Evolutionary conservation across 2,888 invertebrate genomes (phyloP).

Genomic region (Trachelus tabidus): DNA sequence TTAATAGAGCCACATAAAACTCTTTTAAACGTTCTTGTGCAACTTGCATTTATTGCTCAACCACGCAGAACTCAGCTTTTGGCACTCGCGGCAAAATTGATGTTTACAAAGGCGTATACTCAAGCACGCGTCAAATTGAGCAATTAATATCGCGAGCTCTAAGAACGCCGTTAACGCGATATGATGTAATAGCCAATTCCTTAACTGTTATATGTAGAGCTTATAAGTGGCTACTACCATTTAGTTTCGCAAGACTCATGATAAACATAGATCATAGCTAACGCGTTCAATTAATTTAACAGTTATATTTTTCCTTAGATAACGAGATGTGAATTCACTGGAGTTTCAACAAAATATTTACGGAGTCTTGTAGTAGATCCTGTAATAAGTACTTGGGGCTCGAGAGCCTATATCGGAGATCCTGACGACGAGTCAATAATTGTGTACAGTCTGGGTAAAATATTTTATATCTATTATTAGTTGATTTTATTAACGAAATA

Average conservation of each 20-base stretch:
- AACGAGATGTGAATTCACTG: slow-evolving; percentile 37
- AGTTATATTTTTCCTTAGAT: slow-evolving; percentile 22
- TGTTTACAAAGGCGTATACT: background rate
- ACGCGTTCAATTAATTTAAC: background rate
- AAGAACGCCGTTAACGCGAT: background rate
- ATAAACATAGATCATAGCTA: background rate
- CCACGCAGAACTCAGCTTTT: background rate
- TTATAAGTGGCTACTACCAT: background rate
- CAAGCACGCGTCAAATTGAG: background rate
- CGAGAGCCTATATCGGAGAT: slow-evolving; percentile 62
- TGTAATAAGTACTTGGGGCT: slow-evolving; percentile 37
- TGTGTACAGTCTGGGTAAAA: slow-evolving; percentile 39
- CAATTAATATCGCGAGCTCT: background rate
- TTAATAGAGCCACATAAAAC: background rate
- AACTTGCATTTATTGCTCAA: background rate
- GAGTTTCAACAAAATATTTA: slow-evolving; percentile 45
- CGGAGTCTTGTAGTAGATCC: slow-evolving; percentile 58
- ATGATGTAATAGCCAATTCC: background rate
- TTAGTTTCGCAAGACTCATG: background rate
- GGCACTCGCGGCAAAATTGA: background rate
- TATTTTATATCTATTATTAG: background rate
- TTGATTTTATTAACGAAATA: background rate
- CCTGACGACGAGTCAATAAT: slow-evolving; percentile 51
- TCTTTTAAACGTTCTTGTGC: background rate
- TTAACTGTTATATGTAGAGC: background rate